Conservation (phyloP, 2,113 vertebrate species). For the Malaclemys terrapin region DNA sequence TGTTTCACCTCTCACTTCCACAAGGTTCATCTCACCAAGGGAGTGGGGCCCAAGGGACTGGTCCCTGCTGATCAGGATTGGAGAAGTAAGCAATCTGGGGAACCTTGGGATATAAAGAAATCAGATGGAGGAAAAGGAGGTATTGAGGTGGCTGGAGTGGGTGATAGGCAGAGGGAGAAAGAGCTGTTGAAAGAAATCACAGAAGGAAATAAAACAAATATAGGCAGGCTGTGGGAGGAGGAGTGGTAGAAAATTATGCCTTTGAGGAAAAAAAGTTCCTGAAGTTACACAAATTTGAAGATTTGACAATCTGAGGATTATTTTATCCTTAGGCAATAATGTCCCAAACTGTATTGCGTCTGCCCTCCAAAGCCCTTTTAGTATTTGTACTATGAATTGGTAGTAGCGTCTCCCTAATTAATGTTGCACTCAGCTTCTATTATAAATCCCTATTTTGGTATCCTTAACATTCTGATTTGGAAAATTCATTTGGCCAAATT, state of each 20-base stretch:
- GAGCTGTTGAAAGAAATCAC: not conserved
- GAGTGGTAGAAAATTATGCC: too few relatives aligned
- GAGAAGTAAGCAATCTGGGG: not conserved
- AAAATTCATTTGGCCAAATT: not conserved
- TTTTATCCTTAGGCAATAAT: not conserved
- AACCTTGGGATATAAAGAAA: not conserved
- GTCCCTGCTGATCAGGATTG: not conserved
- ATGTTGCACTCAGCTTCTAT: not conserved
- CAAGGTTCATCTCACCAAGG: not conserved
- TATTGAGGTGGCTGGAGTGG: not conserved
- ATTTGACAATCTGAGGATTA: not conserved
- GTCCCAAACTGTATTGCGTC: not conserved
- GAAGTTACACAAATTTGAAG: not conserved
- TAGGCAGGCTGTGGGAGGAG: not conserved
- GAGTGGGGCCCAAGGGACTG: not conserved
- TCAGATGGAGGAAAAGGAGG: not conserved
- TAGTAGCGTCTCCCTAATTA: not conserved
- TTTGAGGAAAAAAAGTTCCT: not conserved
- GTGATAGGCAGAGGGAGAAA: not conserved
- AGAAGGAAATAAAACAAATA: not conserved
- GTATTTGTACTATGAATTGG: not conserved
- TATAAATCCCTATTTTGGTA: not conserved
- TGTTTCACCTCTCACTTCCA: not conserved
- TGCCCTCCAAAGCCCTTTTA: not conserved
- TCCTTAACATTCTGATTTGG: not conserved